Base-by-base conservation (phyloP, 2,797 vertebrate species). In the Chlorospingus semifuscus region DNA sequence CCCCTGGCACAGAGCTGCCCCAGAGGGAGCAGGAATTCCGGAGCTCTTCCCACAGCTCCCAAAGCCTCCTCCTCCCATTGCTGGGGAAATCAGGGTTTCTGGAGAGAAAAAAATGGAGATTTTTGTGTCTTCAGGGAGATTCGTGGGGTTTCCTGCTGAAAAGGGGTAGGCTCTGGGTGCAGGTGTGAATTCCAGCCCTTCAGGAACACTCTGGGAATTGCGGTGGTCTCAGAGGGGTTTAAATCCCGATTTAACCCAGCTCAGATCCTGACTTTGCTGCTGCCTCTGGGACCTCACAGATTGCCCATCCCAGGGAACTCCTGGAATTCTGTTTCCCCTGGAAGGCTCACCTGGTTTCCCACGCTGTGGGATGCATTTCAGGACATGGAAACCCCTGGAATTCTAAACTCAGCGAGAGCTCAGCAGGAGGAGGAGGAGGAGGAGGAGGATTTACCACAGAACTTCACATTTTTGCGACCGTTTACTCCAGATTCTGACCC, bases 161-260 rank as follows among this genome's bases (percentile, higher is more conserved):
- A 20, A 60, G 12, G 27, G 61, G 50, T 44, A 36, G 55, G 34
- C 27, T 59, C 3, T 3, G 47, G 59, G 32, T 8, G 17, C 24
- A 19, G 53, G 30, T 0, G 4, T 2, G 22, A 22, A 27, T 36
- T 7, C 50, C 41, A 36, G 1, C 3, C 32, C 49, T 24, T 9
- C 1, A 2, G 2, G 2, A 24, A 1, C 47, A 1, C 36, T 5
- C 46, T 18, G 59, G 74, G 59, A 63, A 63, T 23, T 15, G 1
- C 32, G 3, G 21, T 10, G n/a, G 32, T 15, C 10, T 5, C 44
- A 3, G 29, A 0, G 46, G 57, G 72, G 57, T 61, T 77, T 15
- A 3, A 29, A 11, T 0, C 37, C 19, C 9, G 0, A 1, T 39
- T 39, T 6, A 14, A 39, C 52, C 34, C 63, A n/a, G 77, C 42